These are phyloP conservation scores for Drosophila picticornis DNA, from an alignment of 2,888 invertebrate genomes.

Conservation along the genomic window DNA sequence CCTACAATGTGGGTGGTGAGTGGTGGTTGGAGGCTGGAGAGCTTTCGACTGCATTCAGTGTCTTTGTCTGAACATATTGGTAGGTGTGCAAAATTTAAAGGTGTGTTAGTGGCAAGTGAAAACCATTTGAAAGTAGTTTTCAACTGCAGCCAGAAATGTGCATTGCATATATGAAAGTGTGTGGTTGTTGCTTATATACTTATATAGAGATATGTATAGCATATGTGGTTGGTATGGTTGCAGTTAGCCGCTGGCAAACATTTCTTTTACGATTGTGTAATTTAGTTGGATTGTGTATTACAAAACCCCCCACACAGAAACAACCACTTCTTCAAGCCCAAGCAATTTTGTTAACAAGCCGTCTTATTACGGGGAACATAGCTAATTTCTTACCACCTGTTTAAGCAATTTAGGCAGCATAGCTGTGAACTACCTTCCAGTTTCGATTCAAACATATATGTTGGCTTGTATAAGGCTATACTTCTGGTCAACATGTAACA, in stretches of 20 bases:
- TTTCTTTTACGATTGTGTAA: constrained; percentile 32
- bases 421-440: not conserved
- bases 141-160: constrained; percentile 47
- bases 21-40: not conserved
- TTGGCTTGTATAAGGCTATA: not conserved
- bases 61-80: constrained; percentile 15
- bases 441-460: not conserved
- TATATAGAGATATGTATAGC: not conserved
- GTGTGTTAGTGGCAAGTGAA: constrained; percentile 66
- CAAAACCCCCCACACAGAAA: not conserved
- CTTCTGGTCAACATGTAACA: not conserved
- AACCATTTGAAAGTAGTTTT: constrained; percentile 73
- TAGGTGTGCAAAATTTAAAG: constrained; percentile 27
- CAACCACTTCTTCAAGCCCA: not conserved
- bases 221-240: constrained; percentile 3
- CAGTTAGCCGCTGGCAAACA: constrained; percentile 15
- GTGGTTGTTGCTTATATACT: constrained; percentile 21
- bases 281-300: not conserved
- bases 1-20: constrained; percentile 22
- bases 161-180: constrained; percentile 21
- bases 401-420: not conserved
- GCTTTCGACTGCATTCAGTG: not conserved
- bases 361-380: not conserved
- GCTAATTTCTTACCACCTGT: not conserved
- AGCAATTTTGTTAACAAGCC: constrained; percentile 1